Conservation (phyloP, 1,140 invertebrate genomes). For the Drosophila bifasciata region DNA sequence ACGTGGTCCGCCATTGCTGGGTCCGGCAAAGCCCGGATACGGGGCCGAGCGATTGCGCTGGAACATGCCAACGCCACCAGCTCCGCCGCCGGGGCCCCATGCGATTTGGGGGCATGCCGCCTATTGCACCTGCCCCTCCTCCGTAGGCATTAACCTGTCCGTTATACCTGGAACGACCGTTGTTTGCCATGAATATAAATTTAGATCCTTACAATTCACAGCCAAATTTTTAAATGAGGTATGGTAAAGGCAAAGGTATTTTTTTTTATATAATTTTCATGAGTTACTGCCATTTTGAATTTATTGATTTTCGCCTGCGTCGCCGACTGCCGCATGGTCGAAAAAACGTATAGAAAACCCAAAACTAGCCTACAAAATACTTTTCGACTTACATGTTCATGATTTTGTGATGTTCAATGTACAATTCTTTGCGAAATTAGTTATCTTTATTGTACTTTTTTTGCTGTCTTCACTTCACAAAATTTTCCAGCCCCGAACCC, state of each 20-base stretch:
- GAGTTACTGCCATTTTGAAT: slow-evolving; percentile 74
- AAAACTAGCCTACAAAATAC: too few relatives aligned
- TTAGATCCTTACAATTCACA: slow-evolving; percentile 58
- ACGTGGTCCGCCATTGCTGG: slow-evolving; percentile 21
- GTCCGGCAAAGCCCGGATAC: slow-evolving; percentile 55
- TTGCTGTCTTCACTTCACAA: too few relatives aligned
- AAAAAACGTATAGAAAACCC: too few relatives aligned
- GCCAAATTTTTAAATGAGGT: slow-evolving; percentile 40
- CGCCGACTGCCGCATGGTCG: slow-evolving; percentile 32
- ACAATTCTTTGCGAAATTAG: too few relatives aligned
- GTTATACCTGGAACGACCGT: slow-evolving; percentile 70
- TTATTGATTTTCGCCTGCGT: slow-evolving; percentile 69
- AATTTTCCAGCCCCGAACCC: too few relatives aligned
- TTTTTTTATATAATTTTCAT: slow-evolving; percentile 72
- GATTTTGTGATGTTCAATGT: too few relatives aligned
- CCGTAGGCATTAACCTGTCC: slow-evolving; percentile 72
- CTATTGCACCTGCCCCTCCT: slow-evolving; percentile 42
- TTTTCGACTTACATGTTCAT: too few relatives aligned
- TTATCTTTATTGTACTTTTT: too few relatives aligned
- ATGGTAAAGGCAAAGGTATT: slow-evolving; percentile 20
- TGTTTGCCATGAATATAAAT: slow-evolving; percentile 60
- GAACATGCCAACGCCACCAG: slow-evolving; percentile 68
- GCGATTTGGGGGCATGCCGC: slow-evolving; percentile 69
- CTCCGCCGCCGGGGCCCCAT: slow-evolving; percentile 47
- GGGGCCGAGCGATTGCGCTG: slow-evolving; percentile 73